Conservation (phyloP, 2,113 vertebrate genomes). For the Oophaga pumilio region DNA sequence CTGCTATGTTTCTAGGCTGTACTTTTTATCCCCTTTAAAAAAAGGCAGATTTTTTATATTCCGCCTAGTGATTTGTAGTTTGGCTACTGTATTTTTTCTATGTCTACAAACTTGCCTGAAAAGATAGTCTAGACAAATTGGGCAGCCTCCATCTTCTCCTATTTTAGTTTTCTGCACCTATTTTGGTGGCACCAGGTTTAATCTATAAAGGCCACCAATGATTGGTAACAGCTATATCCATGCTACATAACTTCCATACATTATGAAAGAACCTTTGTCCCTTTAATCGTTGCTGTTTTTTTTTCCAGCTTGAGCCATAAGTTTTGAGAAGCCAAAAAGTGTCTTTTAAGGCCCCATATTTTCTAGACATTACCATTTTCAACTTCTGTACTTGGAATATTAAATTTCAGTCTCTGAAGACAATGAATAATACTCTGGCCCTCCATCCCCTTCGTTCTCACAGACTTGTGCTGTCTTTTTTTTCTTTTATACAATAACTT, state of each 20-base stretch:
- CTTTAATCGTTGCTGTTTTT: not conserved
- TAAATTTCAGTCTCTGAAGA: constrained; percentile 27
- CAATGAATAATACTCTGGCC: constrained; percentile 2
- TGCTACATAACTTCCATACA: too few relatives aligned
- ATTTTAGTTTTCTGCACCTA: not conserved
- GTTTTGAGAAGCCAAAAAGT: not conserved
- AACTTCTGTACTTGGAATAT: not conserved
- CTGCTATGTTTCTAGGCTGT: too few relatives aligned
- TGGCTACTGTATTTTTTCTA: too few relatives aligned
- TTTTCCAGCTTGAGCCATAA: not conserved
- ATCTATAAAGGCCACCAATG: not conserved
- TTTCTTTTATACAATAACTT: constrained; percentile 24
- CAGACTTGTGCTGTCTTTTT: constrained; percentile 13
- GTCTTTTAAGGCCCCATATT: not conserved
- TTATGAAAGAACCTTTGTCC: not conserved
- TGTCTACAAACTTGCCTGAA: not conserved
- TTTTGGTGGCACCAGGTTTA: not conserved
- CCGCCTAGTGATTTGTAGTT: too few relatives aligned
- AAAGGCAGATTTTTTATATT: too few relatives aligned
- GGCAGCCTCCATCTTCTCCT: not conserved
- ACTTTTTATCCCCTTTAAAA: too few relatives aligned
- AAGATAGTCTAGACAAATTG: not conserved
- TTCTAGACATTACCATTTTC: constrained; percentile 9
- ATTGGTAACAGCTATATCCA: not conserved
- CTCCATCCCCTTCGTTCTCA: constrained; percentile 25